Conservation (phyloP, 2,797 vertebrate species). For the Psittacula echo region DNA sequence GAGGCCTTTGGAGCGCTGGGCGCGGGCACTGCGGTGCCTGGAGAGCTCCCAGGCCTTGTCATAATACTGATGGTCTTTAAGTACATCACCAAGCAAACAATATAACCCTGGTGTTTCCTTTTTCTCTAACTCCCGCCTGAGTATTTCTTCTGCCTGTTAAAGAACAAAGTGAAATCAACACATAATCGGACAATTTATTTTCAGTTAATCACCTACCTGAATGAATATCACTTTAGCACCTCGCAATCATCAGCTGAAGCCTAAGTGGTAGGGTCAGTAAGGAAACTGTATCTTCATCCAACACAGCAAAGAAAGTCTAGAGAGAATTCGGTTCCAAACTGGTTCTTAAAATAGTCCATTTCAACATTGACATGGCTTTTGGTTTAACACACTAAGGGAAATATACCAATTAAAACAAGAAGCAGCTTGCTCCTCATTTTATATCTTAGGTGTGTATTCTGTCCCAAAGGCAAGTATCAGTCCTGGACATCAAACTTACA, state of each 20-base stretch:
- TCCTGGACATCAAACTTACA: not conserved
- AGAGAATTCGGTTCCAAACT: not conserved
- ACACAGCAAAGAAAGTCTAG: not conserved
- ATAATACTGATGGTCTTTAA: constrained; percentile 89
- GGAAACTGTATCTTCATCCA: not conserved
- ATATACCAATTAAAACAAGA: not conserved
- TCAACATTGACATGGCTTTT: not conserved
- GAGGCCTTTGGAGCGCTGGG: constrained; percentile 94
- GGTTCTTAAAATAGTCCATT: not conserved
- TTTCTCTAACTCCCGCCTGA: constrained; percentile 89
- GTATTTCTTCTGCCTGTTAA: constrained; percentile 90
- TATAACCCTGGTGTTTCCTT: constrained; percentile 88
- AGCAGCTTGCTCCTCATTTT: not conserved
- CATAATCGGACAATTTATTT: not conserved
- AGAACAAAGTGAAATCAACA: constrained; percentile 40
- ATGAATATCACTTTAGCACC: not conserved
- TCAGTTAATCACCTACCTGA: not conserved
- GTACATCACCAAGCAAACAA: constrained; percentile 93
- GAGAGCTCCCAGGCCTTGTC: constrained; percentile 95
- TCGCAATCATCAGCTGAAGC: not conserved
- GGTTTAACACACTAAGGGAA: not conserved
- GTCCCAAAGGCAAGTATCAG: not conserved
- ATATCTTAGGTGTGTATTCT: not conserved
- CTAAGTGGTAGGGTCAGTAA: not conserved
- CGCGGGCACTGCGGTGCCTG: constrained; percentile 84